Conservation (phyloP, 1,140 invertebrate species). For the Drosophila cardini region DNA sequence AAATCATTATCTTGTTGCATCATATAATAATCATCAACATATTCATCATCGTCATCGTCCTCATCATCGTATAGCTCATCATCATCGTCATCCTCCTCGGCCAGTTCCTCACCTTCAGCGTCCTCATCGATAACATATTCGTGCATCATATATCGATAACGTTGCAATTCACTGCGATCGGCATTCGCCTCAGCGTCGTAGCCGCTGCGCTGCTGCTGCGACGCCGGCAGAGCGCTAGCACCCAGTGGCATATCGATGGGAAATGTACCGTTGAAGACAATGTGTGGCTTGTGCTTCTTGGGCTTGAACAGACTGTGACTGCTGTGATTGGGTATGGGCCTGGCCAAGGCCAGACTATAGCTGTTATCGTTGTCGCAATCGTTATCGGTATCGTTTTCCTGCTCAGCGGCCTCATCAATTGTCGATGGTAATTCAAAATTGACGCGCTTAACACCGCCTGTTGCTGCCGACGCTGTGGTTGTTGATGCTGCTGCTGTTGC, state of each 20-base stretch:
- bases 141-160: slow-evolving; percentile 72
- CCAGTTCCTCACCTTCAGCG: slow-evolving; percentile 65
- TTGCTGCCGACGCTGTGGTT: slow-evolving; percentile 23
- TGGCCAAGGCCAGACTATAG: slow-evolving; percentile 38
- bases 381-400: slow-evolving; percentile 48
- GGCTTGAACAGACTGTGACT: slow-evolving; percentile 15
- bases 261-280: slow-evolving; percentile 92
- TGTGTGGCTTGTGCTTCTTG: slow-evolving; percentile 60
- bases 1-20: slow-evolving; percentile 47
- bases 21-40: slow-evolving; percentile 46
- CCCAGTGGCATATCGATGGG: slow-evolving; percentile 89
- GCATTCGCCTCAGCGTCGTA: slow-evolving; percentile 81
- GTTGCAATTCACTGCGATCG: slow-evolving; percentile 63
- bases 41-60: slow-evolving; percentile 51
- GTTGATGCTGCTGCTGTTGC: not conserved
- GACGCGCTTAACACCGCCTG: slow-evolving; percentile 65
- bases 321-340: slow-evolving; percentile 12
- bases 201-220: slow-evolving; percentile 38
- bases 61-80: slow-evolving; percentile 59
- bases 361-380: slow-evolving; percentile 20
- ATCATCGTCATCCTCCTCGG: slow-evolving; percentile 58
- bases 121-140: slow-evolving; percentile 74
- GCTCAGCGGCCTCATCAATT: slow-evolving; percentile 62
- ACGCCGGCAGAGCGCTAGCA: slow-evolving; percentile 7
- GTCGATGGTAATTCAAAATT: slow-evolving; percentile 74